Evolutionary conservation across 2,888 invertebrate species (phyloP), one percentile per base, ranked within the genome.

Genomic region (Nymphalis urticae): DNA sequence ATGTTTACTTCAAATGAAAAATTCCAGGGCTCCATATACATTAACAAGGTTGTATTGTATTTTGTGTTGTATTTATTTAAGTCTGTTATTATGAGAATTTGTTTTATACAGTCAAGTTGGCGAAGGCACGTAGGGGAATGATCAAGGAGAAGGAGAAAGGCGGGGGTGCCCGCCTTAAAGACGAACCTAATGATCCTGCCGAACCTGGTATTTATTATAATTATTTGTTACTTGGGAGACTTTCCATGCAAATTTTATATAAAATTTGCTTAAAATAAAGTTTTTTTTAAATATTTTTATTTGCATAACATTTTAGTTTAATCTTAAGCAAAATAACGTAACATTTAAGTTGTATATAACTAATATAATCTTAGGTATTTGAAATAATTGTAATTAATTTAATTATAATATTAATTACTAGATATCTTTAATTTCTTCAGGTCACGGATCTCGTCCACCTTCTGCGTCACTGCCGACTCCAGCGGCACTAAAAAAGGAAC

Each of bases 121-220:
- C 93, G 93, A 93, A 93, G 92, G 93, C 93, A 93, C 93, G 93
- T 90, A 93, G 93, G 90, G 93, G 93, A 78, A 93, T 93, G 93
- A 93, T 93, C 79, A 93, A 93, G 88, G 93, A 93, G 90, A 93
- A 93, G 92, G 93, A 92, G 89, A 93, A 93, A 84, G 93, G 93
- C 81, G 93, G 93, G 73, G 91, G 92, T 73, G 90, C 90, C 86
- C 91, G 92, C 81, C 91, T 92, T 76, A 92, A 93, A 79, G 92
- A 93, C 82, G 92, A 92, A 83, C 92, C 92, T 79, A 92, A 83
- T 76, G 92, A 92, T 79, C 92, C 92, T 72, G 84, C 91, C 72
- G 93, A 93, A 81, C 92, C 93, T 79, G 93, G 93, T 93, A 64
- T 42, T 19, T 59, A 50, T 32, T 24, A 42, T 48, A 19, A 42